Conservation (phyloP, 1,140 invertebrate genomes). For the Glossosoma conforme region DNA sequence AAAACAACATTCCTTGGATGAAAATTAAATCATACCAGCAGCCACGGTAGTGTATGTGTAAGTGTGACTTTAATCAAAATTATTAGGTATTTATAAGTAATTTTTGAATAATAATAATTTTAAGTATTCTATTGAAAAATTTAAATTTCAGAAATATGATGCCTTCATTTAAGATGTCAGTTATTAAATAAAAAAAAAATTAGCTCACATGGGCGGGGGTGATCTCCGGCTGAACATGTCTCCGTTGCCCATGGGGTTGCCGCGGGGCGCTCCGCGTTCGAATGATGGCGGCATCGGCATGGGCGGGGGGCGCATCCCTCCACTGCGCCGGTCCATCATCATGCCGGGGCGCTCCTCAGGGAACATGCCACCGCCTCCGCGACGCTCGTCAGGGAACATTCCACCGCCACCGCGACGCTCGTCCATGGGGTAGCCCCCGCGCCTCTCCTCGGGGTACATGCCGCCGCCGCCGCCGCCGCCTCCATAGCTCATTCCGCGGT, state of each 20-base stretch:
- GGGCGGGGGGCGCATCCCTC: slow-evolving; percentile 32
- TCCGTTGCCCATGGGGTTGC: slow-evolving; percentile 40
- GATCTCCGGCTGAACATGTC: slow-evolving; percentile 48
- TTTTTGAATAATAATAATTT: too few relatives aligned
- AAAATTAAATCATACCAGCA: too few relatives aligned
- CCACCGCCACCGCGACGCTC: slow-evolving; percentile 38
- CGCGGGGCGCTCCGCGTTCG: slow-evolving; percentile 37
- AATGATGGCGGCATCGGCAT: slow-evolving; percentile 38
- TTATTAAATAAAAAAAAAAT: too few relatives aligned
- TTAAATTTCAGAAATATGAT: slow-evolving; percentile 9
- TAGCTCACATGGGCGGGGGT: slow-evolving; percentile 41
- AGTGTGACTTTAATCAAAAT: too few relatives aligned
- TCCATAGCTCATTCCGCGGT: slow-evolving; percentile 30
- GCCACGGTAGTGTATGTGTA: too few relatives aligned
- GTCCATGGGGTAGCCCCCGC: slow-evolving; percentile 37
- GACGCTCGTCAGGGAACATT: slow-evolving; percentile 39
- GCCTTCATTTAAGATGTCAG: too few relatives aligned
- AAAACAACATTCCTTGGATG: too few relatives aligned
- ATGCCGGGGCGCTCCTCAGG: slow-evolving; percentile 42
- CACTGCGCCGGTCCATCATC: slow-evolving; percentile 42
- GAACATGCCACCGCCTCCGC: slow-evolving; percentile 41
- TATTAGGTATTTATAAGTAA: too few relatives aligned
- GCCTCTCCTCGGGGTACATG: slow-evolving; percentile 41
- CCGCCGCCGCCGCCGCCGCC: slow-evolving; percentile 33
- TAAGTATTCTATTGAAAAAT: neutral